phyloP scores from a whole-genome alignment of 2,797 vertebrate species.

The Lagorchestes hirsutus region DNA sequence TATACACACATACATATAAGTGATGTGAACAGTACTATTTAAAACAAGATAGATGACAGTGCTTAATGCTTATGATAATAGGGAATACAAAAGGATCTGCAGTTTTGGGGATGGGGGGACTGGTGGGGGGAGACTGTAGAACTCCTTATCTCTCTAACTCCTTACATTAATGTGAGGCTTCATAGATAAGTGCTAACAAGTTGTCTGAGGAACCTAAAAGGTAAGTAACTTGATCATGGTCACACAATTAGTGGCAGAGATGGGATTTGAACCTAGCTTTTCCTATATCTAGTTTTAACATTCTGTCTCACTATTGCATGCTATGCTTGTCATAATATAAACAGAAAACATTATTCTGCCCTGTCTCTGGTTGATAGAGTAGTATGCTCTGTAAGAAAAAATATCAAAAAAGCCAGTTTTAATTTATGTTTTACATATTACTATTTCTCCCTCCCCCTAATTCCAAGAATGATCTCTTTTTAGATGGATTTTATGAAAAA shows the following conservation, averaged over 20 bases:
- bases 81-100: not conserved
- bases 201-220: not conserved
- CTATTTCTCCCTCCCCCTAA: not conserved
- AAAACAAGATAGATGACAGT: not conserved
- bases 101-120: too few relatives aligned
- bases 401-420: not conserved
- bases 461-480: not conserved
- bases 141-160: not conserved
- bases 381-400: not conserved
- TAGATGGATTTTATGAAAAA: not conserved
- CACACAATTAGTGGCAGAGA: not conserved
- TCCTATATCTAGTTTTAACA: not conserved
- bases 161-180: not conserved
- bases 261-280: not conserved
- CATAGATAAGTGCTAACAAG: not conserved
- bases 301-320: not conserved
- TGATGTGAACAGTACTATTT: too few relatives aligned
- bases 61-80: constrained; percentile 17
- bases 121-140: not conserved
- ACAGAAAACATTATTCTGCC: not conserved
- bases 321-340: constrained; percentile 9
- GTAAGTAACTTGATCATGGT: not conserved
- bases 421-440: not conserved
- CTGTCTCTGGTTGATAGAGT: constrained; percentile 4
- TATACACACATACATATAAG: too few relatives aligned